A percentile compares a stretch with the other conserved stretches of the same genome.
Evolutionary conservation across 2,797 vertebrate species (phyloP).

Genomic region (Myotis findleyi): DNA sequence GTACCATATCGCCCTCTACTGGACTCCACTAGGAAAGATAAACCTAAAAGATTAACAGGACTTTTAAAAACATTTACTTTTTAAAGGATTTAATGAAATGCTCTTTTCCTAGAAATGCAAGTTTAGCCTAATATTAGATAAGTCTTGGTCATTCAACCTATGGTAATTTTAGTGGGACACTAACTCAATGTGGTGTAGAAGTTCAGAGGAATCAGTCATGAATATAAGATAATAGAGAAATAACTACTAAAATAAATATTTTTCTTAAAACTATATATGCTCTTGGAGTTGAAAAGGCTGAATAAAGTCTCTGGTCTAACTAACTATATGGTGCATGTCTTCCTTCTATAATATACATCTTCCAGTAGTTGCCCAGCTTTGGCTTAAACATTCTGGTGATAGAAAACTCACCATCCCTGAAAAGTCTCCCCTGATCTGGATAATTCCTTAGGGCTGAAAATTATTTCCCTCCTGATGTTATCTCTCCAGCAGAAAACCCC

Average conservation of each 20-base stretch:
- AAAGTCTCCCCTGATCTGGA: not conserved
- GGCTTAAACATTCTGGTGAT: not conserved
- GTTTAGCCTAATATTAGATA: slow-evolving; percentile 20
- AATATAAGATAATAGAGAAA: not conserved
- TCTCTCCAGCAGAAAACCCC: not conserved
- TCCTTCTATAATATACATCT: not conserved
- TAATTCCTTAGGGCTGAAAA: slow-evolving; percentile 23
- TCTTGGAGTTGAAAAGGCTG: slow-evolving; percentile 1
- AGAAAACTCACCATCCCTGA: slow-evolving; percentile 2
- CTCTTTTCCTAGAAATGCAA: slow-evolving; percentile 15
- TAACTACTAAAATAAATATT: not conserved
- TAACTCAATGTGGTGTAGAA: not conserved
- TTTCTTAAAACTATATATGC: slow-evolving; percentile 19
- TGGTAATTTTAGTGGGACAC: not conserved
- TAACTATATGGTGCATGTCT: not conserved
- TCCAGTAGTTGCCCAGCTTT: not conserved
- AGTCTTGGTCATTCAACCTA: slow-evolving; percentile 1
- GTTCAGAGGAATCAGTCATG: slow-evolving; percentile 24
- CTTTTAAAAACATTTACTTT: not conserved
- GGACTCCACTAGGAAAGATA: slow-evolving; percentile 76
- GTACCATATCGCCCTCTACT: slow-evolving; percentile 85
- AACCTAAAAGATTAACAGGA: not conserved
- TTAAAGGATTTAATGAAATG: not conserved
- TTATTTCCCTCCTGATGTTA: not conserved
- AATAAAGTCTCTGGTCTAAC: slow-evolving; percentile 21